Evolutionary conservation across 2,888 invertebrate genomes (phyloP), one percentile per base, ranked within the genome.

Genomic region (Eurois occulta): DNA sequence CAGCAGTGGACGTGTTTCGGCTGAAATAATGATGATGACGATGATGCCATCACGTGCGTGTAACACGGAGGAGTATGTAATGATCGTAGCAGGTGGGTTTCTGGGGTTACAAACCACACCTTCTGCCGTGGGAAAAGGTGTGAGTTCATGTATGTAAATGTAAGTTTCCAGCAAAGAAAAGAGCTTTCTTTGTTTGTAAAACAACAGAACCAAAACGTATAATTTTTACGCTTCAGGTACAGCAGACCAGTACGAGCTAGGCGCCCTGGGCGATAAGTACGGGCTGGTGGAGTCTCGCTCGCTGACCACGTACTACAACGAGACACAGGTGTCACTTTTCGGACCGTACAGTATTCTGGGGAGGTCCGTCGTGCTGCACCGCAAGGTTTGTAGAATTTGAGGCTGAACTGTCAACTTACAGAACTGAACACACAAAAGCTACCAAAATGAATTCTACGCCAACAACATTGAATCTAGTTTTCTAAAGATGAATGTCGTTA

Each of bases 251-350:
- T 99, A 99, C 91, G 98, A 98, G 95, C 97, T 99, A 92, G 99
- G 99, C 0, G 98, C 98, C 91, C 95, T 99, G 43, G 98, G 99
- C 89, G 98, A 98, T 1, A 99, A 99, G 95, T 99, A 98, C 92
- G 99, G 99, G 0, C 96, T 97, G 10, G 95, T 99, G 32, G 97
- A 97, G 38, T 93, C 97, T 18, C 97, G 97, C 0, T 96, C 97
- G 68, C 97, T 97, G 83, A 96, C 94, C 82, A 95, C 97, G 0
- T 91, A 94, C 71, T 98, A 97, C 92, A 98, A 99, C 90, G 99
- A 99, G 90, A 98, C 98, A 0, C 98, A 98, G 92, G 92, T 99
- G 58, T 98, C 98, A 0, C 94, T 99, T 66, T 98, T 98, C 91
- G 99, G 99, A 0, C 97, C 97, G 0, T 97, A 97, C 91, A 98